Evolutionary conservation across 2,113 vertebrate species (phyloP).

Genomic region (Phasianus colchicus): DNA sequence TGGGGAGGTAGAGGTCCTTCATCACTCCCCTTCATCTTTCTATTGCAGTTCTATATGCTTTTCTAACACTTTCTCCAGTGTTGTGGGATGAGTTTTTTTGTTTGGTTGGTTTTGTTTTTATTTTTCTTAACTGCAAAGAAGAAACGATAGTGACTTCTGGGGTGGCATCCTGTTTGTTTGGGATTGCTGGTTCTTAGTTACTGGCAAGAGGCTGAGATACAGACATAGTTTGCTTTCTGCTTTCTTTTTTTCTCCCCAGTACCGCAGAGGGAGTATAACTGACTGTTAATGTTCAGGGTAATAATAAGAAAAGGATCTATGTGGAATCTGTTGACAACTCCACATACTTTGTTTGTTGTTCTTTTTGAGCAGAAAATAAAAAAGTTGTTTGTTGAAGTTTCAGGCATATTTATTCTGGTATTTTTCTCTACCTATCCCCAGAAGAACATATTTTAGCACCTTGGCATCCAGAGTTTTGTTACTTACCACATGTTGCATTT

Average conservation of each 20-base stretch:
- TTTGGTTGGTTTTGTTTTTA: too few relatives aligned
- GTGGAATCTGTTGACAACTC: background rate
- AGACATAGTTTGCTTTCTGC: background rate
- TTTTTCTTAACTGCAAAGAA: background rate
- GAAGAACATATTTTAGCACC: background rate
- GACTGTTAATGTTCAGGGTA: background rate
- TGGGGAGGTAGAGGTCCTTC: background rate
- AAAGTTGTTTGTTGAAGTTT: background rate
- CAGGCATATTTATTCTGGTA: background rate
- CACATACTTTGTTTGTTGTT: background rate
- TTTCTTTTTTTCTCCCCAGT: background rate
- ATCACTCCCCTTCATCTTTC: background rate
- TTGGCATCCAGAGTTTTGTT: background rate
- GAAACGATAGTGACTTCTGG: background rate
- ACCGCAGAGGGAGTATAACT: background rate
- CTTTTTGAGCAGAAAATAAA: background rate
- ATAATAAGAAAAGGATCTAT: background rate
- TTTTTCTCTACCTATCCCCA: background rate
- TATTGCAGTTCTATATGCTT: background rate
- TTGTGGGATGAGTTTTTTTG: too few relatives aligned
- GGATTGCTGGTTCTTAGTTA: background rate
- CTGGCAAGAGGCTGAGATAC: background rate
- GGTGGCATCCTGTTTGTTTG: background rate
- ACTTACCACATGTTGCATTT: rapidly evolving
- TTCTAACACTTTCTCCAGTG: background rate